phyloP scores from a whole-genome alignment of 2,113 vertebrate species.

The Sigmodon hispidus region DNA sequence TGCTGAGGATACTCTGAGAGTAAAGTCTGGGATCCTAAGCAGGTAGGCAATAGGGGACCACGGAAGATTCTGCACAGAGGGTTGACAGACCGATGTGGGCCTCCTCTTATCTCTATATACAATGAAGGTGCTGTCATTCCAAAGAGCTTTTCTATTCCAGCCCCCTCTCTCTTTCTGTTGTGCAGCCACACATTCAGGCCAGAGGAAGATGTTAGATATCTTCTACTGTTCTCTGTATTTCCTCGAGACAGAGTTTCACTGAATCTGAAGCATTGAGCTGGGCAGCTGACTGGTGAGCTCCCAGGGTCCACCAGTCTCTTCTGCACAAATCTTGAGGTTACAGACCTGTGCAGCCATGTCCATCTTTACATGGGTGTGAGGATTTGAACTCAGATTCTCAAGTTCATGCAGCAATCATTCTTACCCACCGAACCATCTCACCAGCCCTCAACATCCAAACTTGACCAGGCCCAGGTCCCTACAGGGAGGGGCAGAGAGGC shows the following conservation, averaged over 20 bases:
- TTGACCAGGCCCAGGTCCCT: not conserved
- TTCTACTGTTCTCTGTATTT: not conserved
- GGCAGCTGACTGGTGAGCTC: too few species aligned
- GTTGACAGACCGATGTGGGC: fast-evolving
- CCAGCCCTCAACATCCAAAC: not conserved
- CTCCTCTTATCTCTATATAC: not conserved
- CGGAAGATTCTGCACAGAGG: not conserved
- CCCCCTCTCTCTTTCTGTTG: not conserved
- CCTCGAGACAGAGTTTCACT: not conserved
- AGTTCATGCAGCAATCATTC: not conserved
- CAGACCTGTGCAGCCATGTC: too few species aligned
- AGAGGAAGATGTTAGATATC: not conserved
- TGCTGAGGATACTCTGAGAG: not conserved
- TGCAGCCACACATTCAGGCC: not conserved
- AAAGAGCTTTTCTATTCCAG: too few species aligned
- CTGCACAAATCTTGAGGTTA: too few species aligned
- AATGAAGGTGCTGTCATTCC: too few species aligned
- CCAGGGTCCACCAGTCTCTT: not conserved
- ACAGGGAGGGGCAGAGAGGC: too few species aligned
- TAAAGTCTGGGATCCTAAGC: not conserved
- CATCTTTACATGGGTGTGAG: not conserved
- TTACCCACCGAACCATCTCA: not conserved
- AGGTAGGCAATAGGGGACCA: not conserved
- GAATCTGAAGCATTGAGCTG: not conserved
- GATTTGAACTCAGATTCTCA: not conserved